Base-by-base conservation (phyloP, 2,797 vertebrate genomes). In the Neostethus bicornis region DNA sequence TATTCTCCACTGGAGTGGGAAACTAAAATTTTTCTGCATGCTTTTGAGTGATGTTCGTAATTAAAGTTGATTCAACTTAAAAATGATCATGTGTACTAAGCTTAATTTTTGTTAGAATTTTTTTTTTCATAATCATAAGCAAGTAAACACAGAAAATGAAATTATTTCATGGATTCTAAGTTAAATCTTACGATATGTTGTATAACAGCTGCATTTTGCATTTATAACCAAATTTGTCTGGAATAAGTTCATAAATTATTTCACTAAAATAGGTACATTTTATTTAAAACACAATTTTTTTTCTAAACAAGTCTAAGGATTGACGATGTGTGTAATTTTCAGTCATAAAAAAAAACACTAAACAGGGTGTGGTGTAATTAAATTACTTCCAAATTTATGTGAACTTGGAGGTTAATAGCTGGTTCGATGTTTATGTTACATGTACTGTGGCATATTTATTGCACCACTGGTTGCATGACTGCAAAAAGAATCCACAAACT, bases 401-500 rank as follows among this genome's bases (percentile, higher is more conserved):
- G 73, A 52, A 46, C 20, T 44, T 62, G 44, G 53, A 47, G 64
- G 53, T 65, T 82, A 78, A 85, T 80, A 45, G 71, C 45, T 59
- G 43, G 61, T 74, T 81, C 1, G 66, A 74, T 55, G 41, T 64
- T 73, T 51, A 62, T 9, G 35, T 43, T 75, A 63, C 63, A 79
- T 51, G 62, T 51, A 69, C 42, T 59, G 54, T 66, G 68, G 70
- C 71, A 72, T 74, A 72, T 82, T 82, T 80, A 80, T 66, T 75
- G 61, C 39, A n/a, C 66, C 60, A 66, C 45, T 53, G 31, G 20
- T 46, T 59, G 56, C 64, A 72, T 4, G 26, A 61, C 52, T 59
- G 62, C 35, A 59, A 61, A 45, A 7, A 34, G 35, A 50, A 51
- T 10, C 59, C 37, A 32, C 12, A 7, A 57, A n/a, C 2, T 20